A percentile compares a stretch with the other conserved stretches of the same genome.
phyloP scores from a whole-genome alignment of 2,888 invertebrate species.

The Euplexia lucipara region DNA sequence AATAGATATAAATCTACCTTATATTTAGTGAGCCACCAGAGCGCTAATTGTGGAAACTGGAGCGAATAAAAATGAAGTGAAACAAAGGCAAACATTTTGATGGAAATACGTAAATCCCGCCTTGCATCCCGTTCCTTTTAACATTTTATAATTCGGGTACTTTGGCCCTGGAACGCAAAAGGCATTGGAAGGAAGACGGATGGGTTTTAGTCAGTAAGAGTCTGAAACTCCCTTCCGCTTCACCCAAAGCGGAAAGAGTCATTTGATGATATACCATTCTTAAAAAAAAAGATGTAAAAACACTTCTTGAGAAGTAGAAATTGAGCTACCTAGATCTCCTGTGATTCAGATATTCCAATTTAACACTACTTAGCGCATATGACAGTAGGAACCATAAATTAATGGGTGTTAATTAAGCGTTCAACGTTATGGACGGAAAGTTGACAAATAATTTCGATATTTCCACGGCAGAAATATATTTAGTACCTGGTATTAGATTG shows the following conservation, averaged over 20 bases:
- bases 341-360: no score
- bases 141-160: no score
- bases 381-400: conserved; percentile 6
- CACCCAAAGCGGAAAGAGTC: no score
- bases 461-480: conserved; percentile 5
- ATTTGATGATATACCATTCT: no score
- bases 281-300: no score
- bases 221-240: no score
- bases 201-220: no score
- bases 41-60: conserved; percentile 21
- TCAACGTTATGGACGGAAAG: conserved; percentile 12
- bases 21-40: neutral
- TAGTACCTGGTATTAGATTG: conserved; percentile 1
- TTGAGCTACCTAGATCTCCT: no score
- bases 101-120: conserved; percentile 16
- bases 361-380: no score
- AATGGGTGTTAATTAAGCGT: conserved; percentile 14
- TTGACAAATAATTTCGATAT: conserved; percentile 11
- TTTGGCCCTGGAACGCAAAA: no score
- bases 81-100: conserved; percentile 26
- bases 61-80: conserved; percentile 37
- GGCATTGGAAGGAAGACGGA: no score
- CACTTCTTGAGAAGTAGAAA: no score
- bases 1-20: conserved; percentile 31
- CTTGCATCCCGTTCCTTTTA: neutral